Base-by-base conservation (phyloP, 2,797 vertebrate species). In the Phrynocephalus guinanensis region DNA sequence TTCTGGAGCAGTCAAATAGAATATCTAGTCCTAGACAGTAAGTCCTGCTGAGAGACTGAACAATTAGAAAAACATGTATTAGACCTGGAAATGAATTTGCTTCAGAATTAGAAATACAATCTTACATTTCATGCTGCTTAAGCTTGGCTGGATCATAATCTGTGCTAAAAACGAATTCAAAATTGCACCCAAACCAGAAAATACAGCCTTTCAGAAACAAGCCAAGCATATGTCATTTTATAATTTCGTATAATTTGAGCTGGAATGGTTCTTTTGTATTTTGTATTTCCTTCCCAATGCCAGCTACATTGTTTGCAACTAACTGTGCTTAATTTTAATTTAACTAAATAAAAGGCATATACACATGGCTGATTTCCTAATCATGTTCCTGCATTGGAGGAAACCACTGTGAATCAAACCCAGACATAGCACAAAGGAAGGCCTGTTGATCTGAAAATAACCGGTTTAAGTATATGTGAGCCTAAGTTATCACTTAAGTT, bases 251-350 rank as follows among this genome's bases (percentile, higher is more conserved):
- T 30, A 71, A 56, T 83, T 20, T 63, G 6, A 5, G 48, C 16
- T 70, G 22, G 22, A 15, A 24, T 70, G 24, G 28, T 72, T 10
- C 44, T 82, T 68, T 60, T 26, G 70, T 6, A 33, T 33, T 83
- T 63, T 79, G 56, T 15, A 83, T 78, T 26, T 30, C 48, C 11
- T 30, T n/a, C n/a, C 50, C 5, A 48, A 28, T 28, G 38, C 8
- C 33, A 60, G 30, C 38, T 68, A 70, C 28, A 71, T 5, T 2
- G 79, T 78, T n/a, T 88, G 82, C 56, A 82, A 0, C 22, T 78
- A 82, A 85, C 87, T 20, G 18, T 89, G 70, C 86, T 91, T 88
- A 82, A 90, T 79, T 68, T 90, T 79, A 5, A 56, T 11, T 90
- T 87, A 67, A 60, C 60, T 78, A n/a, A 92, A 91, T 63, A 33